phyloP scores from a whole-genome alignment of 1,140 invertebrate species.

The Camponotus floridanus region DNA sequence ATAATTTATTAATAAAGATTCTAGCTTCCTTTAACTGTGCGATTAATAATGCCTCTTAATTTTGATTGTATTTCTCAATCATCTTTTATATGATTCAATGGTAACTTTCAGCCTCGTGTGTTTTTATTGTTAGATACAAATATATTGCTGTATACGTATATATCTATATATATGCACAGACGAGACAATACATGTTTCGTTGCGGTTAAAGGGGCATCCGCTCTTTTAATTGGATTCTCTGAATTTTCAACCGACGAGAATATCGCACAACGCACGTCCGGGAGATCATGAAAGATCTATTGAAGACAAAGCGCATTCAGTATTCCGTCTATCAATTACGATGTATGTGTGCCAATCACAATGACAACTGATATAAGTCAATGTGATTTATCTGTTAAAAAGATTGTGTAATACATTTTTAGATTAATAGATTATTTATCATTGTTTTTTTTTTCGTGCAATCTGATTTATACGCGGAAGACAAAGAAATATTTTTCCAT shows the following conservation, averaged over 20 bases:
- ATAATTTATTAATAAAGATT: not conserved
- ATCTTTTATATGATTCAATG: slow-evolving; percentile 5
- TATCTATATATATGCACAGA: not conserved
- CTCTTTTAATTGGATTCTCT: slow-evolving; percentile 58
- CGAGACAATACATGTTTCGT: slow-evolving; percentile 36
- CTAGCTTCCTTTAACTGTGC: not conserved
- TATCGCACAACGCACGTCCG: slow-evolving; percentile 3
- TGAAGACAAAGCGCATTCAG: slow-evolving; percentile 13
- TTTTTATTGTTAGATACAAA: not conserved
- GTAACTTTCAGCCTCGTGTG: not conserved
- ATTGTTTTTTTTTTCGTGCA: not conserved
- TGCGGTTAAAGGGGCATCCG: slow-evolving; percentile 60
- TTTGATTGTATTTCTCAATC: not conserved
- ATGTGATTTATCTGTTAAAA: not conserved
- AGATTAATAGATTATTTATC: not conserved
- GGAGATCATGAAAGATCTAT: slow-evolving; percentile 9
- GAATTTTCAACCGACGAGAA: slow-evolving; percentile 75
- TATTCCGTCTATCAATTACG: not conserved
- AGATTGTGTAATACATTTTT: not conserved
- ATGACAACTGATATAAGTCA: not conserved
- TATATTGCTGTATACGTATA: not conserved
- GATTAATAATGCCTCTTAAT: not conserved
- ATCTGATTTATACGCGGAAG: not conserved
- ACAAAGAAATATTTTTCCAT: not conserved
- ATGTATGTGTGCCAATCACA: too few relatives aligned